Conservation (phyloP, 2,797 vertebrate genomes). For the Catamblyrhynchus diadema region DNA sequence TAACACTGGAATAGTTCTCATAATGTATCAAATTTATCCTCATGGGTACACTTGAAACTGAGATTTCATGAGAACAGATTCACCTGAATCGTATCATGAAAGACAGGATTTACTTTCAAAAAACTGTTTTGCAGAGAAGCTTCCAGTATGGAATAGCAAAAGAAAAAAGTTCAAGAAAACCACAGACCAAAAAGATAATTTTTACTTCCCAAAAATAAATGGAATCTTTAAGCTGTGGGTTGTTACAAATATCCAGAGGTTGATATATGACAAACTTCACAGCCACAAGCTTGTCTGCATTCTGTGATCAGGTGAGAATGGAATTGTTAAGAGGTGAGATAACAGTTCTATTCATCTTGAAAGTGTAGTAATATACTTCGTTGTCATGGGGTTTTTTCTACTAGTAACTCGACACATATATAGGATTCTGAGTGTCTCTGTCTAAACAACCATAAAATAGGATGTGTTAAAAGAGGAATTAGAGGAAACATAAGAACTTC, state of each 20-base stretch:
- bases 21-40: background rate
- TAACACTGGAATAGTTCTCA: background rate
- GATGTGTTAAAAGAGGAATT: background rate
- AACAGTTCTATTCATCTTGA: background rate
- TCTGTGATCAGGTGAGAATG: slow-evolving; percentile 11
- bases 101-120: background rate
- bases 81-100: background rate
- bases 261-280: background rate
- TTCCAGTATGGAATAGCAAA: background rate
- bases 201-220: slow-evolving; percentile 14
- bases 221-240: background rate
- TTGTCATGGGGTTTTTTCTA: background rate
- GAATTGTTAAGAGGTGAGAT: slow-evolving; percentile 26
- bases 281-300: background rate
- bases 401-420: background rate
- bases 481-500: background rate
- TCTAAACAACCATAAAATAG: background rate
- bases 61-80: background rate
- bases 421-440: background rate
- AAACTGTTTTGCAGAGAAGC: background rate
- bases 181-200: background rate
- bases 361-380: background rate
- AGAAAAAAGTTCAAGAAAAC: background rate
- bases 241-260: background rate
- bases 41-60: background rate